These are phyloP conservation scores for Campoplex capitator DNA, from an alignment of 2,888 invertebrate genomes.

Conservation along the genomic window DNA sequence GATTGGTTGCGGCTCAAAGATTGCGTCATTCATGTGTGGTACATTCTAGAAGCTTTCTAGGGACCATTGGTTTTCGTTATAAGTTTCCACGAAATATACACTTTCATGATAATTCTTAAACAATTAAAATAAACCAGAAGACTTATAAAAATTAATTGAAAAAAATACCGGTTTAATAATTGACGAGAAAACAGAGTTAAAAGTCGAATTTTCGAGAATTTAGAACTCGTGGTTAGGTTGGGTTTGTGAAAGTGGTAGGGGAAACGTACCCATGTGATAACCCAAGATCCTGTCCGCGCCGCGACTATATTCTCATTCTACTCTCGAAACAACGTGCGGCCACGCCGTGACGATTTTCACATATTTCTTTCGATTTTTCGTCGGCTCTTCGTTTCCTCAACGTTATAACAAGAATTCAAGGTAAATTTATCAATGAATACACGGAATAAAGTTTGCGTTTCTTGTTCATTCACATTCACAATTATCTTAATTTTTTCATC, in stretches of 20 bases:
- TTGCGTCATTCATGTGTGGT: slow-evolving; percentile 73
- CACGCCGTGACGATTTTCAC: slow-evolving; percentile 74
- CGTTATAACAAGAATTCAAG: slow-evolving; percentile 67
- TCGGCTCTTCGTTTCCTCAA: slow-evolving; percentile 38
- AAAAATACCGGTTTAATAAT: slow-evolving; percentile 40
- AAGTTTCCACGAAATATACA: slow-evolving; percentile 11
- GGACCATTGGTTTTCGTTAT: slow-evolving; percentile 1
- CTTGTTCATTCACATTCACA: neutral
- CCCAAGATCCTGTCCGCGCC: slow-evolving; percentile 56
- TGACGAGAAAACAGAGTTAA: slow-evolving; percentile 27
- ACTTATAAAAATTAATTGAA: slow-evolving; percentile 13
- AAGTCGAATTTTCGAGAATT: slow-evolving; percentile 27
- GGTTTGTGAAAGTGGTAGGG: slow-evolving; percentile 54
- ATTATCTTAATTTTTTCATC: neutral
- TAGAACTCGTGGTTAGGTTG: slow-evolving; percentile 56
- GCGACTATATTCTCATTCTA: slow-evolving; percentile 68
- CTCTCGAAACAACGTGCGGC: slow-evolving; percentile 76
- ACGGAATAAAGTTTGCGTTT: neutral
- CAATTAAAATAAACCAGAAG: neutral
- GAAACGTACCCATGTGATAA: slow-evolving; percentile 63
- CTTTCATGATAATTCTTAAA: neutral
- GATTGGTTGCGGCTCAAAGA: slow-evolving; percentile 67
- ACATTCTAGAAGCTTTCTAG: slow-evolving; percentile 74
- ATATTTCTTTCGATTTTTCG: slow-evolving; percentile 68
- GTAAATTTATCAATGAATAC: slow-evolving; percentile 65